Evolutionary conservation across 2,888 invertebrate species (phyloP).

Genomic region (Spilarctia lutea): DNA sequence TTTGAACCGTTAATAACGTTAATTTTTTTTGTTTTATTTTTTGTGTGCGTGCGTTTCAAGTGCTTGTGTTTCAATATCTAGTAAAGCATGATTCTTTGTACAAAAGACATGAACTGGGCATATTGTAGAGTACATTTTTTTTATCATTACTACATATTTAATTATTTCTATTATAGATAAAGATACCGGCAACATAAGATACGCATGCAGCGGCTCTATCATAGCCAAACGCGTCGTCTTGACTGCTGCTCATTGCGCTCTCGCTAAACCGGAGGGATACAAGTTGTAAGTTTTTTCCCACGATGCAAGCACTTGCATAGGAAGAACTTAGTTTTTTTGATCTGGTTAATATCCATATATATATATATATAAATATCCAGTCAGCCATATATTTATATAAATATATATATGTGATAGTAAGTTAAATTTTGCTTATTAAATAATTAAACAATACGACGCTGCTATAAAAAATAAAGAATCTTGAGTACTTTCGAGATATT

Average conservation of each 20-base stretch:
- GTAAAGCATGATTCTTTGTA: background rate
- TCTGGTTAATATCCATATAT: no score
- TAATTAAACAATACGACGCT: no score
- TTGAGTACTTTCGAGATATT: no score
- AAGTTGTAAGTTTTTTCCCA: conserved; percentile 87
- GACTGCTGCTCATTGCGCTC: conserved; percentile 93
- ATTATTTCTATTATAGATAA: conserved; percentile 83
- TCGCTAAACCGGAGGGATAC: conserved; percentile 91
- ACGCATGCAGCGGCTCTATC: conserved; percentile 92
- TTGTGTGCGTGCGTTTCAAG: no score
- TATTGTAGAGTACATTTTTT: background rate
- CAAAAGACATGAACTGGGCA: background rate
- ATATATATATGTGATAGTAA: no score
- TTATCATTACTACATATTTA: background rate
- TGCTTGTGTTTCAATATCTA: background rate
- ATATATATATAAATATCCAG: no score
- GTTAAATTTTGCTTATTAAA: no score
- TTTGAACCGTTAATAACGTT: background rate
- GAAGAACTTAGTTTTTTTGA: no score
- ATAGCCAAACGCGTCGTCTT: conserved; percentile 88
- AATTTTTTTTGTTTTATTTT: background rate
- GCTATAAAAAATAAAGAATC: no score
- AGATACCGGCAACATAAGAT: conserved; percentile 89
- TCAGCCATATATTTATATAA: no score
- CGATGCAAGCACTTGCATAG: background rate